Conservation (phyloP, 2,888 invertebrate genomes). For the Drosophila suboccidentalis region DNA sequence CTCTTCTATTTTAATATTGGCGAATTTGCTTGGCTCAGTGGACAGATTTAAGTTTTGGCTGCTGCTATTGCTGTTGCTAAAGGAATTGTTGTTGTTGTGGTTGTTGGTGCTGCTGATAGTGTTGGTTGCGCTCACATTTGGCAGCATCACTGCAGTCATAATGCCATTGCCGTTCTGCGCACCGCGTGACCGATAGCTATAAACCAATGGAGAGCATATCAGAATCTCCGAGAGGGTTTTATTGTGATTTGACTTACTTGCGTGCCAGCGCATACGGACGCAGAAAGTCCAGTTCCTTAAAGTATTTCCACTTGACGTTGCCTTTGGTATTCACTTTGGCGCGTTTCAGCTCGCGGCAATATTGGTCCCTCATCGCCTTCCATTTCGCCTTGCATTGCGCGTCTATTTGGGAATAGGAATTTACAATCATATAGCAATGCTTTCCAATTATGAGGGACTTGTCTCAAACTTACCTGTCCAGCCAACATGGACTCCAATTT, state of each 20-base stretch:
- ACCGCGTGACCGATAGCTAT: conserved; percentile 78
- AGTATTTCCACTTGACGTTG: conserved; percentile 84
- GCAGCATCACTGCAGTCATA: conserved; percentile 14
- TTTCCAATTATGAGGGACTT: neutral
- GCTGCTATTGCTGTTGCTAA: conserved; percentile 69
- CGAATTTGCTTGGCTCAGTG: conserved; percentile 56
- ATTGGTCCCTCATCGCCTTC: conserved; percentile 84
- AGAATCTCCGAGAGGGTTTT: neutral
- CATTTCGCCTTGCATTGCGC: conserved; percentile 83
- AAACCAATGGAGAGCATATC: neutral
- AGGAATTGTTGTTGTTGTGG: conserved; percentile 52
- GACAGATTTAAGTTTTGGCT: conserved; percentile 57
- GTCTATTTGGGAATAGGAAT: conserved; percentile 51
- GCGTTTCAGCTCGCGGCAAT: conserved; percentile 83
- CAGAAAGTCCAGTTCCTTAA: conserved; percentile 82
- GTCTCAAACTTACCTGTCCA: conserved; percentile 76
- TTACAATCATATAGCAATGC: neutral
- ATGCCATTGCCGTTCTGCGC: conserved; percentile 39
- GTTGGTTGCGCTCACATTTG: conserved; percentile 25
- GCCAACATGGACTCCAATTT: conserved; percentile 78
- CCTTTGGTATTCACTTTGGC: conserved; percentile 78
- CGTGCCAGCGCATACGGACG: conserved; percentile 83
- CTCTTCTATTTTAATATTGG: conserved; percentile 78
- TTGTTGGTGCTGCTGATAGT: conserved; percentile 39
- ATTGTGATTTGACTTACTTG: conserved; percentile 65